A percentile compares a stretch with the other conserved stretches of the same genome.
phyloP scores from a whole-genome alignment of 2,113 vertebrate genomes.

The Tiliqua scincoides region DNA sequence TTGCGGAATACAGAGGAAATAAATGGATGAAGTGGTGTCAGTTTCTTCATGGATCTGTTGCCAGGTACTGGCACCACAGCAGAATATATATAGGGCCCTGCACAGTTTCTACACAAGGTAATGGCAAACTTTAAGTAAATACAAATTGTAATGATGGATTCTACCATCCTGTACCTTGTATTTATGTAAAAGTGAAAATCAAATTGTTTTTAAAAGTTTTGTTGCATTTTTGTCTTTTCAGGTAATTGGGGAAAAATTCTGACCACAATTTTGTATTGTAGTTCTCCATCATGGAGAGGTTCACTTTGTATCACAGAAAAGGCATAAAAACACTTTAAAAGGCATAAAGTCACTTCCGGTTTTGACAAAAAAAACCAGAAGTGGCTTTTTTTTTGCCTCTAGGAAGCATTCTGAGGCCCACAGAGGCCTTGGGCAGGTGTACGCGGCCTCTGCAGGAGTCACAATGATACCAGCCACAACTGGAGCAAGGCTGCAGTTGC shows the following conservation, averaged over 20 bases:
- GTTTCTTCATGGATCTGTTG: conserved; percentile 31
- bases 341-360: no score
- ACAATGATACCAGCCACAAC: no score
- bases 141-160: background rate
- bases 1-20: conserved; percentile 55
- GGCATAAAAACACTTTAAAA: rapidly evolving
- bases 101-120: conserved; percentile 36
- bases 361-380: no score
- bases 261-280: background rate
- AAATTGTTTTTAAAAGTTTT: background rate
- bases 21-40: conserved; percentile 49
- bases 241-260: conserved; percentile 14
- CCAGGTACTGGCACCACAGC: conserved; percentile 57
- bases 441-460: no score
- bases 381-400: no score
- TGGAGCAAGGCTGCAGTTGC: no score
- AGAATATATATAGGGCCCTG: conserved; percentile 45
- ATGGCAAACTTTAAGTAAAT: conserved; percentile 31
- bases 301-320: conserved; percentile 20
- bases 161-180: background rate
- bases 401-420: no score
- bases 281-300: conserved; percentile 5
- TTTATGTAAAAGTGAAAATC: conserved; percentile 18
- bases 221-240: background rate
- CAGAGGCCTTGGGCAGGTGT: no score